Percentiles rank a stretch among this genome's conserved stretches.
Conservation (phyloP, 2,113 vertebrate genomes). For the Pleuronectes platessa region DNA sequence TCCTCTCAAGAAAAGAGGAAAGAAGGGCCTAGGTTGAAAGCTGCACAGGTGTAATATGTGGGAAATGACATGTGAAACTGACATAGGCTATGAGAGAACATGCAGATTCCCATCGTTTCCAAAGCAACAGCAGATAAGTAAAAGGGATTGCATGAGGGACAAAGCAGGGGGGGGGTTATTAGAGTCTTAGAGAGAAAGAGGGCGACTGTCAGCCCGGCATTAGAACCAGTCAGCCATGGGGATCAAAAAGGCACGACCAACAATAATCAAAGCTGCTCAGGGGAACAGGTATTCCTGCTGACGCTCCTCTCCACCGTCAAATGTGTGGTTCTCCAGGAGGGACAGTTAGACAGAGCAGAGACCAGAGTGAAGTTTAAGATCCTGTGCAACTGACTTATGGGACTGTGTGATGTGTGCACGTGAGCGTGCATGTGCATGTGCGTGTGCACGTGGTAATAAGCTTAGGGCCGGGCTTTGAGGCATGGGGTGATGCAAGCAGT, state of each 20-base stretch:
- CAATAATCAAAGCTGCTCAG: constrained; percentile 43
- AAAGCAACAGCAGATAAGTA: constrained; percentile 40
- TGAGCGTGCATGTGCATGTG: not conserved
- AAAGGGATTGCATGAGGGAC: constrained; percentile 44
- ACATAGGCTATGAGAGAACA: not conserved
- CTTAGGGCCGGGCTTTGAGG: constrained; percentile 40
- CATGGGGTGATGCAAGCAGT: constrained; percentile 41
- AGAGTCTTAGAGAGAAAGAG: constrained; percentile 44
- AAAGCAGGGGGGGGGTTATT: constrained; percentile 47
- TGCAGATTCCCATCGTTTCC: constrained; percentile 20
- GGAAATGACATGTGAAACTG: not conserved
- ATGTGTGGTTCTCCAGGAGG: constrained; percentile 4
- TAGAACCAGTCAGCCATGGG: constrained; percentile 42
- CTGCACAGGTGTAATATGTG: not conserved
- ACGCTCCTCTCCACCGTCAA: constrained; percentile 3
- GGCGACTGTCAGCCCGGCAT: constrained; percentile 39
- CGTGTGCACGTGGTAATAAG: constrained; percentile 31
- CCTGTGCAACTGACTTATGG: constrained; percentile 11
- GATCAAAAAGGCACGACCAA: constrained; percentile 57
- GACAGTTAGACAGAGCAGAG: not conserved
- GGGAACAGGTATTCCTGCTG: constrained; percentile 25
- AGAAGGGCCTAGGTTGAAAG: constrained; percentile 17
- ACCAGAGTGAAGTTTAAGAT: constrained; percentile 5
- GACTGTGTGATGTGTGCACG: constrained; percentile 21
- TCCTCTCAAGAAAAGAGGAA: constrained; percentile 15